phyloP scores from a whole-genome alignment of 2,888 invertebrate species.

The Philopedon plagiatum region DNA sequence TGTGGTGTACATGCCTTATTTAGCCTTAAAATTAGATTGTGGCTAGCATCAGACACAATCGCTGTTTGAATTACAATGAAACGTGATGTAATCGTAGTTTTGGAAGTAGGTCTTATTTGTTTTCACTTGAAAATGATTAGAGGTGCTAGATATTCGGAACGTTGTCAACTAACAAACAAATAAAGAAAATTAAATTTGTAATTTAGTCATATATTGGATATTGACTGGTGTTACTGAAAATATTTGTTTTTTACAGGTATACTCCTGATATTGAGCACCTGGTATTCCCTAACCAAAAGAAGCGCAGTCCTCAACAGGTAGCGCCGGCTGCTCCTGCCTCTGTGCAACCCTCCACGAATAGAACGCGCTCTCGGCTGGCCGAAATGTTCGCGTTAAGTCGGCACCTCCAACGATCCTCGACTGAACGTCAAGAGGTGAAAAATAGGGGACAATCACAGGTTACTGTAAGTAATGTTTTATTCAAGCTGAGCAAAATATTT shows the following conservation, averaged over 20 bases:
- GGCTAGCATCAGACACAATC: too few relatives aligned
- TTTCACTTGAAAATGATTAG: too few relatives aligned
- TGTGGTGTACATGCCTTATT: too few relatives aligned
- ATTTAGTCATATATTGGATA: too few relatives aligned
- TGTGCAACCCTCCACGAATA: slow-evolving; percentile 50
- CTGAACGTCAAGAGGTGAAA: slow-evolving; percentile 61
- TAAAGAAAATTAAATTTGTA: too few relatives aligned
- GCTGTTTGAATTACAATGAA: too few relatives aligned
- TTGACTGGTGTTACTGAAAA: not conserved
- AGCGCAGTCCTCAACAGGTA: slow-evolving; percentile 66
- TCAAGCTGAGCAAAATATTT: too few relatives aligned
- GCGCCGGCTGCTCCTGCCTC: slow-evolving; percentile 63
- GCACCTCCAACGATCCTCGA: slow-evolving; percentile 67
- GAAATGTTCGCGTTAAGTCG: slow-evolving; percentile 71
- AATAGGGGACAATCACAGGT: slow-evolving; percentile 57
- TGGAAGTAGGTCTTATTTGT: too few relatives aligned
- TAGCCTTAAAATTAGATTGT: too few relatives aligned
- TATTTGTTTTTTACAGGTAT: slow-evolving; percentile 49
- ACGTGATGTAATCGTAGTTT: too few relatives aligned
- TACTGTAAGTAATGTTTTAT: slow-evolving; percentile 57
- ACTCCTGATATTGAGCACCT: slow-evolving; percentile 73
- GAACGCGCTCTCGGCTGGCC: slow-evolving; percentile 69
- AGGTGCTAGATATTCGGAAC: too few relatives aligned
- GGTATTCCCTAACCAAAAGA: slow-evolving; percentile 71
- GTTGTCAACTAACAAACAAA: too few relatives aligned